Base-by-base conservation (phyloP, 2,888 invertebrate species). In the Chromoteleia sp. region DNA sequence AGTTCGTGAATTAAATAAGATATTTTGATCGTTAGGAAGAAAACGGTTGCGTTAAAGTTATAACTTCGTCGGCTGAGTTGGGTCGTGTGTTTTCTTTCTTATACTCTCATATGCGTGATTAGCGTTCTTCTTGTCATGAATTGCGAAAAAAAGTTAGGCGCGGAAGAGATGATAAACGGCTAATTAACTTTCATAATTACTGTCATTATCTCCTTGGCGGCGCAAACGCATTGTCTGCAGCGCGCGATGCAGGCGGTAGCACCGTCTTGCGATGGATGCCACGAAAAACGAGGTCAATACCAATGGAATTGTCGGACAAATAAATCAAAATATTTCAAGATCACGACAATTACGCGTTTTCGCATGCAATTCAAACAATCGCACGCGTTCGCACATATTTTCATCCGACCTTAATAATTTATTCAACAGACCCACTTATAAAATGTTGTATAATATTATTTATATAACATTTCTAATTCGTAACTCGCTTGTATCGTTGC, bases 141-240 rank as follows among this genome's bases (percentile, higher is more conserved):
- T 65, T 45, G 76, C 15, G 41, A 78, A 79, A 82, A 81, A 82
- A 77, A 80, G 59, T 75, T 41, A 52, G 59, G 78, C 61, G 78
- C 67, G 76, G 82, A 82, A 79, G 76, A 76, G 79, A 82, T 79
- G 82, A 73, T 76, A 79, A 71, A 82, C 82, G 73, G 50, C 58
- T 79, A 82, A 82, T 82, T 82, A 82, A 73, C 76, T 79, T 79
- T 76, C 41, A 29, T 82, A 82, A 82, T 82, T 82, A 82, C 78
- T 54, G 71, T 61, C 54, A 79, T 82, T 82, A 82, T 76, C 67
- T 67, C 41, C 71, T 78, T 56, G 75, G 56, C 75, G 52, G 78
- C 50, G 75, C 75, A 79, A 75, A 79, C 41, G 75, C 59, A 82
- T 82, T 82, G 82, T 82, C 82, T 61, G 71, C 39, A 17, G 39